These are phyloP conservation scores for Aphodius sticticus DNA, from an alignment of 2,888 invertebrate species.

Conservation along the genomic window DNA sequence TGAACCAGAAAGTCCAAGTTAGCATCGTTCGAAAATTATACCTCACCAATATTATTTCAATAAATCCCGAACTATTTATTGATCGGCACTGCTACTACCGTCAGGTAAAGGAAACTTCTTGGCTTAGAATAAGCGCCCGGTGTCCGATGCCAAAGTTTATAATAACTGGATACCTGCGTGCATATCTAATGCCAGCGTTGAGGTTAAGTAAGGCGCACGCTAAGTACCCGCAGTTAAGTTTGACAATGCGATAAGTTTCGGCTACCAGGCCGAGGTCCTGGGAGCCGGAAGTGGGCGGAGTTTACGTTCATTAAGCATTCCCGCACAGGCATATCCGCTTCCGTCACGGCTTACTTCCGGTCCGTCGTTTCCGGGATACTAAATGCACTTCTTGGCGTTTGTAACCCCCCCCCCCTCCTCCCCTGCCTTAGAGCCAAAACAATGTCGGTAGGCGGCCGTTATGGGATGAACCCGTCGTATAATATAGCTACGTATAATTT, in stretches of 20 bases:
- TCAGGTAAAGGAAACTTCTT: background rate
- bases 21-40: no score
- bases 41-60: background rate
- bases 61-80: background rate
- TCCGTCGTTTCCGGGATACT: slow-evolving; percentile 7
- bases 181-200: background rate
- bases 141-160: background rate
- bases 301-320: slow-evolving; percentile 28
- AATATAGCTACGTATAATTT: background rate
- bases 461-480: no score
- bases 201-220: background rate
- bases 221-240: slow-evolving; percentile 8
- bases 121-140: background rate
- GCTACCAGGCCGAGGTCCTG: background rate
- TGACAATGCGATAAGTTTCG: slow-evolving; percentile 21
- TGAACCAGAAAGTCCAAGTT: no score
- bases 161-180: background rate
- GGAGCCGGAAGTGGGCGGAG: slow-evolving; percentile 4
- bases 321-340: slow-evolving; percentile 22
- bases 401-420: background rate
- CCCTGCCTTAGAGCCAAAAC: background rate
- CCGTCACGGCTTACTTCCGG: slow-evolving; percentile 23
- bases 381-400: background rate
- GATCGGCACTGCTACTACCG: background rate
- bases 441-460: background rate